These are phyloP conservation scores for Cydia amplana DNA, from an alignment of 1,140 invertebrate genomes.

Conservation along the genomic window DNA sequence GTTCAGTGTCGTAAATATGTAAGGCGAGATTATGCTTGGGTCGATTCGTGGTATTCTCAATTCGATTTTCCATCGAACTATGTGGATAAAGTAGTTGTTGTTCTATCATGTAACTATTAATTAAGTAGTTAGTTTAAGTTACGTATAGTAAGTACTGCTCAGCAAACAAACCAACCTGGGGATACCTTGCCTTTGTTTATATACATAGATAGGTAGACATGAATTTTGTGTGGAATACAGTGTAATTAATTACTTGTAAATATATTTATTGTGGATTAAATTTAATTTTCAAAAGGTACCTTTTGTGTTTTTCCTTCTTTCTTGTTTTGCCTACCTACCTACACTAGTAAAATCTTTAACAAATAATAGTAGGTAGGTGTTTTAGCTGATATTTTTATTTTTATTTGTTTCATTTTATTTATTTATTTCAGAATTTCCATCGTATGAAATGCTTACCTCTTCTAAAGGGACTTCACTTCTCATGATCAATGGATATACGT, in stretches of 20 bases:
- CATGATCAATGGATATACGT: constrained; percentile 6
- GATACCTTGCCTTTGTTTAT: not conserved
- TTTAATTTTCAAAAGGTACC: not conserved
- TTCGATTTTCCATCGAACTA: too few species aligned
- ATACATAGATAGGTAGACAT: not conserved
- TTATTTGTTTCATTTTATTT: not conserved
- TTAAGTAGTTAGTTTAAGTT: too few species aligned
- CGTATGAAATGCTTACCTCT: not conserved
- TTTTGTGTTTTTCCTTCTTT: not conserved
- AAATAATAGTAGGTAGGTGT: not conserved
- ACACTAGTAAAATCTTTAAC: not conserved
- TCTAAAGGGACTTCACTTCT: not conserved
- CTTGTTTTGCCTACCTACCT: too few species aligned
- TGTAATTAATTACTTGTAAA: not conserved
- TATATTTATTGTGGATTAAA: not conserved
- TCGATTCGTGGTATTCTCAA: too few species aligned
- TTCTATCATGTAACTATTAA: too few species aligned
- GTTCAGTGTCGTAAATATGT: too few species aligned
- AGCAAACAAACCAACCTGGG: too few species aligned
- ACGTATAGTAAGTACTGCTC: too few species aligned
- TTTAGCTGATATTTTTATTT: not conserved
- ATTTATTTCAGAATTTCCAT: not conserved
- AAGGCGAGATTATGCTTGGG: too few species aligned
- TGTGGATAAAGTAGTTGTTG: too few species aligned
- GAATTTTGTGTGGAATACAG: not conserved